A percentile compares a stretch with the other conserved stretches of the same genome.
Conservation (phyloP, 2,888 invertebrate genomes). For the Tineola bisselliella region DNA sequence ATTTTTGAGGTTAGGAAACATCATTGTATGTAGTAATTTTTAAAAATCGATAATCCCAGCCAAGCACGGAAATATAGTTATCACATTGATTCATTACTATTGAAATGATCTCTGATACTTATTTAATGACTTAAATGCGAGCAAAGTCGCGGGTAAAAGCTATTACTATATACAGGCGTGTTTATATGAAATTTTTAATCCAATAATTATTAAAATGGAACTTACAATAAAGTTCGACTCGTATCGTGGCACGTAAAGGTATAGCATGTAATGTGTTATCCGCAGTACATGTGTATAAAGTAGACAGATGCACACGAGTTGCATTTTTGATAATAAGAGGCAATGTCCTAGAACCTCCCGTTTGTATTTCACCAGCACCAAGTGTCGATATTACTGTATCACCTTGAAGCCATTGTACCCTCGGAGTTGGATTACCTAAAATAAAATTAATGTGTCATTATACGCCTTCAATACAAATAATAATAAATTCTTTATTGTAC, state of each 20-base stretch:
- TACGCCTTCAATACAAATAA: too few relatives aligned
- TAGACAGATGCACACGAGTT: constrained; percentile 70
- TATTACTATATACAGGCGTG: too few relatives aligned
- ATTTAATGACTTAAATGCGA: too few relatives aligned
- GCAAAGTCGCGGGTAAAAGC: too few relatives aligned
- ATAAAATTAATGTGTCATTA: not conserved
- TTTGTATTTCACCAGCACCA: constrained; percentile 36
- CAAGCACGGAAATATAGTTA: too few relatives aligned
- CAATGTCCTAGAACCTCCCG: constrained; percentile 36
- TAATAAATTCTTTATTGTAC: too few relatives aligned
- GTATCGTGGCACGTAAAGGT: constrained; percentile 71
- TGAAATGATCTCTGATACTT: too few relatives aligned
- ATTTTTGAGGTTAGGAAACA: too few relatives aligned
- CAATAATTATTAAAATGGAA: constrained; percentile 18
- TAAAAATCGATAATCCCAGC: too few relatives aligned
- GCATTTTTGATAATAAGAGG: constrained; percentile 43
- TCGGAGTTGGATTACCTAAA: constrained; percentile 51
- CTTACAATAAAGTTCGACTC: constrained; percentile 75
- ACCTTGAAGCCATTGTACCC: constrained; percentile 55
- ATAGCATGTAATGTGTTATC: constrained; percentile 75
- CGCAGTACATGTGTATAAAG: constrained; percentile 75
- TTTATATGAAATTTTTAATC: not conserved
- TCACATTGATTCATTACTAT: too few relatives aligned
- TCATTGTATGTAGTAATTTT: too few relatives aligned
- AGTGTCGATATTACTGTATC: constrained; percentile 41